A percentile compares a stretch with the other conserved stretches of the same genome.
These are phyloP conservation scores for Manacus vitellinus DNA, from an alignment of 2,113 vertebrate species.

Conservation along the genomic window DNA sequence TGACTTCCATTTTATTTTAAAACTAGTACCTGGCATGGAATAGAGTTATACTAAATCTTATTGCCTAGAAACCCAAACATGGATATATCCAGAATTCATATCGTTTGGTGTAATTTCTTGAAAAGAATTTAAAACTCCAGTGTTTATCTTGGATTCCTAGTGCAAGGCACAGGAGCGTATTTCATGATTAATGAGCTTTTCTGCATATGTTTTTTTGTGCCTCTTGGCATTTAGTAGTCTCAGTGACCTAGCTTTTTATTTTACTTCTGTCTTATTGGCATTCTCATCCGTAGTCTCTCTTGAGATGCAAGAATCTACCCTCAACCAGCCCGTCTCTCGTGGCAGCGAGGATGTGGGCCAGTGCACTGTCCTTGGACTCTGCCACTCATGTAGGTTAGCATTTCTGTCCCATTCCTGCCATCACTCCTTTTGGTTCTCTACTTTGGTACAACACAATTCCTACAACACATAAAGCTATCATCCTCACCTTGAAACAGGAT, in stretches of 20 bases:
- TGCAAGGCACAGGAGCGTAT: neutral
- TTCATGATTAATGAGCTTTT: constrained; percentile 32
- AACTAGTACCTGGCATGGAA: constrained; percentile 10
- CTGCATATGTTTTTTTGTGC: neutral
- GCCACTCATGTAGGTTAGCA: neutral
- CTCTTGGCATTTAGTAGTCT: constrained; percentile 21
- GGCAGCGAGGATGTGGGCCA: neutral
- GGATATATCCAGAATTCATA: constrained; percentile 23
- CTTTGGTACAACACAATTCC: neutral
- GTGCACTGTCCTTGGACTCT: neutral
- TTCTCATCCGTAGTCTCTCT: constrained; percentile 2
- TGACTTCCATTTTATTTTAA: constrained; percentile 65
- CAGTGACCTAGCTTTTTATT: constrained; percentile 34
- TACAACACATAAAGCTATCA: neutral
- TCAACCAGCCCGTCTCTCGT: neutral
- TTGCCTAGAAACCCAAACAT: constrained; percentile 54
- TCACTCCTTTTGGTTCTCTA: neutral
- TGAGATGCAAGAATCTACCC: neutral
- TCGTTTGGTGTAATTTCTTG: constrained; percentile 17
- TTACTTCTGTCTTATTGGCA: neutral
- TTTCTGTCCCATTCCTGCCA: neutral
- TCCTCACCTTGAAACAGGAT: neutral
- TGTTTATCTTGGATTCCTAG: constrained; percentile 46
- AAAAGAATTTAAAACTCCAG: constrained; percentile 43
- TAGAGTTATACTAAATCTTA: constrained; percentile 2